phyloP scores from a whole-genome alignment of 2,888 invertebrate species.

The Liposcelis brunnea region DNA sequence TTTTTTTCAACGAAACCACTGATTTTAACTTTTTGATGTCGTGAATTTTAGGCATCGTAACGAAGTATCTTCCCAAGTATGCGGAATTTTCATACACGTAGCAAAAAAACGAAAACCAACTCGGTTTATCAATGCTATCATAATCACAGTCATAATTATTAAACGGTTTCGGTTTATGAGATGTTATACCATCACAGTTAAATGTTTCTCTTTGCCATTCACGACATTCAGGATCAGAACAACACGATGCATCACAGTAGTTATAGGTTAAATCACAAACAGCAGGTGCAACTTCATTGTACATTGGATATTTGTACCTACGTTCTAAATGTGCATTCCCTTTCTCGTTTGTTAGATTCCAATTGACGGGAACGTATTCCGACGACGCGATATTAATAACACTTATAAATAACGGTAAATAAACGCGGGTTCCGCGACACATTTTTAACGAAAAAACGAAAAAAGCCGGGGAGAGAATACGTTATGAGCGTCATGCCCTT shows the following conservation, averaged over 20 bases:
- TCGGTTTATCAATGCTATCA: neutral
- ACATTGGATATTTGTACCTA: slow-evolving; percentile 1
- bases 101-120: slow-evolving; percentile 6
- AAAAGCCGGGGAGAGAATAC: too few species aligned
- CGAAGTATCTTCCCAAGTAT: slow-evolving; percentile 12
- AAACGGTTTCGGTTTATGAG: neutral
- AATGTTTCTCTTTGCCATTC: slow-evolving; percentile 11
- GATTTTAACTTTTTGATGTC: slow-evolving; percentile 7
- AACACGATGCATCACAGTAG: slow-evolving; percentile 14
- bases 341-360: too few species aligned
- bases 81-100: slow-evolving; percentile 12
- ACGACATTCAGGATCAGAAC: slow-evolving; percentile 14
- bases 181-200: slow-evolving; percentile 4
- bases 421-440: too few species aligned
- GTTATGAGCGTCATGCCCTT: too few species aligned
- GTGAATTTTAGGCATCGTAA: slow-evolving; percentile 11
- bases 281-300: neutral
- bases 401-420: too few species aligned
- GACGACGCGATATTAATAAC: too few species aligned
- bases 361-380: too few species aligned
- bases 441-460: too few species aligned
- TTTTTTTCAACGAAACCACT: neutral
- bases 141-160: too few species aligned
- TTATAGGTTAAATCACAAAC: slow-evolving; percentile 13
- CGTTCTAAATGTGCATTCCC: slow-evolving; percentile 2